Percentiles rank a stretch among this genome's conserved stretches.
These are phyloP conservation scores for Chrysochloris asiatica DNA, from an alignment of 2,113 vertebrate genomes.

Conservation along the genomic window DNA sequence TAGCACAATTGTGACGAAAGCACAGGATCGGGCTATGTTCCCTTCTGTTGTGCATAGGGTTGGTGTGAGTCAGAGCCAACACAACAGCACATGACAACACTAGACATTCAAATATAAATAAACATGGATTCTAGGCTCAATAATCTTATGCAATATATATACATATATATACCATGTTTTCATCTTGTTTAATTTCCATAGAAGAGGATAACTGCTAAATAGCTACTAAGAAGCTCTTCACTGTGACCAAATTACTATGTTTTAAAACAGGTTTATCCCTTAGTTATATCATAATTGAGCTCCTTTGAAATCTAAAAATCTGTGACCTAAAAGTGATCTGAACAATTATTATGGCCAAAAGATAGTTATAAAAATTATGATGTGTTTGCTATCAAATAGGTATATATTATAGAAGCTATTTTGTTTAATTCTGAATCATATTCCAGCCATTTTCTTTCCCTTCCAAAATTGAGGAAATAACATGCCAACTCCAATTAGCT, in stretches of 20 bases:
- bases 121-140: background rate
- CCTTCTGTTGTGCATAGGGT: too few relatives aligned
- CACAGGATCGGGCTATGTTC: too few relatives aligned
- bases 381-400: conserved; percentile 54
- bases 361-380: conserved; percentile 5
- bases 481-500: conserved; percentile 8
- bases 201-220: background rate
- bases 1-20: too few relatives aligned
- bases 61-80: too few relatives aligned
- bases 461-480: conserved; percentile 64
- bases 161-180: background rate
- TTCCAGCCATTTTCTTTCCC: conserved; percentile 47
- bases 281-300: background rate
- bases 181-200: conserved; percentile 25
- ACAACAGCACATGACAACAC: background rate
- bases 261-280: background rate
- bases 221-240: background rate
- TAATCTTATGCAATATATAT: background rate
- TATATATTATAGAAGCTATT: background rate
- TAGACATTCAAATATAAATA: conserved; percentile 2
- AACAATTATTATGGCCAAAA: background rate
- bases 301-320: background rate
- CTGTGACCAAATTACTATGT: background rate
- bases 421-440: conserved; percentile 25
- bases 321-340: background rate